Evolutionary conservation across 2,113 vertebrate species (phyloP).

Genomic region (Muntiacus reevesi): DNA sequence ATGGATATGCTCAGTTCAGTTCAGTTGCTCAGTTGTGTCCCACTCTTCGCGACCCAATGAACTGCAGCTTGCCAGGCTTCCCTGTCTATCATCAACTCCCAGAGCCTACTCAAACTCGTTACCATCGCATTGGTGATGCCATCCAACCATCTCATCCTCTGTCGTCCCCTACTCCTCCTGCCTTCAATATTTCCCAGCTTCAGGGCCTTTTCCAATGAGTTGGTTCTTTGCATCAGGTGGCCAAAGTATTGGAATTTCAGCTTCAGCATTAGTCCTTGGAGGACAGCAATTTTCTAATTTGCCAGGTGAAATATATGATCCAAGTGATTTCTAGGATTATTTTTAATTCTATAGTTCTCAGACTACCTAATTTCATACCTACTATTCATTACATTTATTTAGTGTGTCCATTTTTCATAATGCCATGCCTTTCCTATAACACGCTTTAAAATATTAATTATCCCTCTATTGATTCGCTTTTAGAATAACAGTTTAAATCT

Average conservation of each 20-base stretch:
- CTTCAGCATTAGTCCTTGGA: neutral
- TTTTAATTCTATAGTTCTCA: constrained; percentile 10
- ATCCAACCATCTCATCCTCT: too few relatives aligned
- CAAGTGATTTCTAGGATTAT: neutral
- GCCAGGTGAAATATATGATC: neutral
- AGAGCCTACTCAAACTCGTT: too few relatives aligned
- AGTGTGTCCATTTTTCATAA: neutral
- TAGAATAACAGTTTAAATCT: neutral
- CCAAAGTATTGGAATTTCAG: too few relatives aligned
- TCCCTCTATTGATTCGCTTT: neutral
- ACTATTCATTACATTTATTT: neutral
- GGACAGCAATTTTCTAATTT: neutral
- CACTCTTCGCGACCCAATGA: too few relatives aligned
- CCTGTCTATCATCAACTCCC: too few relatives aligned
- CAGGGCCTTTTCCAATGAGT: too few relatives aligned
- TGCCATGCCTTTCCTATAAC: neutral
- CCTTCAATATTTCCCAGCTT: too few relatives aligned
- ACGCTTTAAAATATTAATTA: neutral
- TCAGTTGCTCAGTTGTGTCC: too few relatives aligned
- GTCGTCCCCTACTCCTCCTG: too few relatives aligned
- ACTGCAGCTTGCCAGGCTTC: too few relatives aligned
- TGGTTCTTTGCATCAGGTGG: too few relatives aligned
- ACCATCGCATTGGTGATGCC: too few relatives aligned
- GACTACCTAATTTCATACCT: neutral
- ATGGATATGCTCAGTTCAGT: neutral